A percentile compares a stretch with the other conserved stretches of the same genome.
phyloP scores from a whole-genome alignment of 37 sponge, comb jelly and placozoan species.

The Eunapius fragilis region DNA sequence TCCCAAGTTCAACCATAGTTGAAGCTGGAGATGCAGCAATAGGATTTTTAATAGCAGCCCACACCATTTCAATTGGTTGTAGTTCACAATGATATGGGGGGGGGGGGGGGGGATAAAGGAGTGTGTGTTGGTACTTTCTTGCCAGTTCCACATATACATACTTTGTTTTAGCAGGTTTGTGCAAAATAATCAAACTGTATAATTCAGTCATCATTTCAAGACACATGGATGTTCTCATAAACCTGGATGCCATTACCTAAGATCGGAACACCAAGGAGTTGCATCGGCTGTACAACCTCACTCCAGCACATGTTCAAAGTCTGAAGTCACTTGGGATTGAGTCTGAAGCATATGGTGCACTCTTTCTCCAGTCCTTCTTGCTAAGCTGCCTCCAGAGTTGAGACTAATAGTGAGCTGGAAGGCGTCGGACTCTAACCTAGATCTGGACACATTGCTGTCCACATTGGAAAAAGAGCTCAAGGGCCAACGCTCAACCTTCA shows the following conservation, averaged over 20 bases:
- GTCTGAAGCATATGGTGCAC: neutral
- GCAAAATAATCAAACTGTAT: neutral
- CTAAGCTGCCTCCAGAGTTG: conserved; percentile 18
- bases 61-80: too few species aligned
- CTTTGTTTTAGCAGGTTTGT: too few species aligned
- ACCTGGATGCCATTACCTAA: neutral
- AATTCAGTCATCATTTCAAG: neutral
- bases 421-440: neutral
- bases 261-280: neutral
- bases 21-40: too few species aligned
- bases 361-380: conserved; percentile 2
- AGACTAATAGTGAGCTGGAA: neutral
- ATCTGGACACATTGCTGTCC: neutral
- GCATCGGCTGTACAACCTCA: neutral
- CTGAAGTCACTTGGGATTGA: neutral
- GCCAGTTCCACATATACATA: too few species aligned
- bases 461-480: conserved; percentile 32
- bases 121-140: too few species aligned
- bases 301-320: neutral
- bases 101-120: too few species aligned
- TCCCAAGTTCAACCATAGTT: too few species aligned
- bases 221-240: conserved; percentile 9
- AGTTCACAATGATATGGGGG: too few species aligned
- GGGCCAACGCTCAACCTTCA: neutral
- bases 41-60: too few species aligned